These are phyloP conservation scores for Siniperca obscura DNA, from an alignment of 2,797 vertebrate species.

Conservation along the genomic window DNA sequence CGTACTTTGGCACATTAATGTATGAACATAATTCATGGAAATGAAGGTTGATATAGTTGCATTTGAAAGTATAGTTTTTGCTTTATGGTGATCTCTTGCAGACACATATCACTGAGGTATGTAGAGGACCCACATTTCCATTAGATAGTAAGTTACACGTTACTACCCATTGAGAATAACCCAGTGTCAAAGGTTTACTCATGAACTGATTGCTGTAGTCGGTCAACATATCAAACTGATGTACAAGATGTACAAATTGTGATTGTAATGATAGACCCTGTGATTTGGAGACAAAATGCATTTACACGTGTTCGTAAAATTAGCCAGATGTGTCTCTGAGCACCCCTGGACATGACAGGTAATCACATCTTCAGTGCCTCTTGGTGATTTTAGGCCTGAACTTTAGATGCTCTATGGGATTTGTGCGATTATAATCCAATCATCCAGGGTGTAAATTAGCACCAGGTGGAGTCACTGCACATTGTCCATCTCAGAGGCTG, in stretches of 20 bases:
- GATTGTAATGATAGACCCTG: background rate
- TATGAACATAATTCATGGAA: constrained; percentile 2
- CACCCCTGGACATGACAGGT: background rate
- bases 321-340: constrained; percentile 1
- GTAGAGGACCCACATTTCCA: background rate
- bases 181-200: too few species aligned
- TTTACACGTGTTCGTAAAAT: background rate
- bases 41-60: background rate
- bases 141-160: background rate
- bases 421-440: constrained; percentile 25
- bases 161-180: background rate
- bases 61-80: background rate
- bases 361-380: constrained; percentile 10
- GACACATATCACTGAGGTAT: background rate
- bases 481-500: background rate
- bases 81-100: background rate
- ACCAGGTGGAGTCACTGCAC: constrained; percentile 23
- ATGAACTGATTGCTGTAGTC: background rate
- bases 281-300: background rate
- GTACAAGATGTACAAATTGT: background rate
- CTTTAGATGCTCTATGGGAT: background rate
- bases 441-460: constrained; percentile 3
- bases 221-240: background rate
- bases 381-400: constrained; percentile 16
- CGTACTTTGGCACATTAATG: background rate